Base-by-base conservation (phyloP, 2,888 invertebrate genomes). In the Nematopogon swammerdamellus region DNA sequence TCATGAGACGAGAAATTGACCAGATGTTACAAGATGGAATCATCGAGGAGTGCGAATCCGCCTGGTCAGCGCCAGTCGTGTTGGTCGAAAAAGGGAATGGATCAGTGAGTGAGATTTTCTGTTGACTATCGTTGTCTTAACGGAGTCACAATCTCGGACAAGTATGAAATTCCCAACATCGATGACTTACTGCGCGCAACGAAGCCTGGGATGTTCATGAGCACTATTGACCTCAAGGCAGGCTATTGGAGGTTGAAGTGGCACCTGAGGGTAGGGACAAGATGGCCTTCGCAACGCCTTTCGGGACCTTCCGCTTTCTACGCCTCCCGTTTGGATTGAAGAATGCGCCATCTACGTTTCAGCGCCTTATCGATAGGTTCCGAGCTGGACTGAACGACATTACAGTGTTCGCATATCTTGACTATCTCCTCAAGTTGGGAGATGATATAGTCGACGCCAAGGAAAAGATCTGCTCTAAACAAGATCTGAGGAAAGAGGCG, bases 201-300 rank as follows among this genome's bases (percentile, higher is more conserved):
- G 2, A 59, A 57, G 50, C 14, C 19, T 19, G 14, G 14, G 11
- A 52, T 57, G 3, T 59, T 51, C 50, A 59, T 62, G 57, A 51
- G 61, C 10, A 62, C 62, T 1, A 50, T 70, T 2, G 66, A 68
- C 48, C 50, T 70, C 1, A 56, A 55, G 18, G 51, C 62, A 3
- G 65, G 66, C 1, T 69, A 67, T 51, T 64, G 61, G 57, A 68
- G 48, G 57, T 65, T 2, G 45, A 10, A n/a, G 52, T 58, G 2
- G 18, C 44, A 17, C 50, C 54, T 42, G 50, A 45, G 18, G 58
- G 61, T 48, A 54, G 53, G 17, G 50, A 55, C 3, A 61, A 60
- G 48, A 62, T 61, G 1, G 56, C 58, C 0, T 61, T 62, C 44
- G 56, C 56, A 5, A 57, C 59, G 2, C 58, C 58, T 3, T 57